phyloP scores from a whole-genome alignment of 1,140 invertebrate species.

The Chlorops oryzae region DNA sequence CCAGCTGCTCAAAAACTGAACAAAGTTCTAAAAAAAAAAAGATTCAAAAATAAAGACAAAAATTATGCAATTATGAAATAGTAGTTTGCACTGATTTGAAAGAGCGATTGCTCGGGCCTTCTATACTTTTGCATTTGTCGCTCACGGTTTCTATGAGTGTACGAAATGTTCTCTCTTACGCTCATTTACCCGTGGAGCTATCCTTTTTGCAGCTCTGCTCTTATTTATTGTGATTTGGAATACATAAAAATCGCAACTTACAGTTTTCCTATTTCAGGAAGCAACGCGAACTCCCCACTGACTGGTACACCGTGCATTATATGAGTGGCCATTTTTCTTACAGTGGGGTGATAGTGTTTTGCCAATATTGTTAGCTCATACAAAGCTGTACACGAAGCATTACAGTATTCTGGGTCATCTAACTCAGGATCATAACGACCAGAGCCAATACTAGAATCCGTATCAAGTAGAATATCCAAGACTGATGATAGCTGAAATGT shows the following conservation, averaged over 20 bases:
- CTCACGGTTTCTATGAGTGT: too few relatives aligned
- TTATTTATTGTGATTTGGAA: neutral
- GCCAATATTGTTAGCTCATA: slow-evolving; percentile 66
- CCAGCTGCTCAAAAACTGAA: too few relatives aligned
- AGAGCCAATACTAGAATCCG: slow-evolving; percentile 63
- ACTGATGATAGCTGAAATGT: slow-evolving; percentile 60
- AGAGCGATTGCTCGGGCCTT: too few relatives aligned
- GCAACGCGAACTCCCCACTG: slow-evolving; percentile 54
- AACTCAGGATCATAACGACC: slow-evolving; percentile 73
- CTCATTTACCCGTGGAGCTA: too few relatives aligned
- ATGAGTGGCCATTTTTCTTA: slow-evolving; percentile 56
- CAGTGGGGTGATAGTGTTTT: slow-evolving; percentile 68
- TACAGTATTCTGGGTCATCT: slow-evolving; percentile 83
- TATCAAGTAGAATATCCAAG: slow-evolving; percentile 67
- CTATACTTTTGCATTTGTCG: too few relatives aligned
- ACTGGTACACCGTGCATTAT: slow-evolving; percentile 54
- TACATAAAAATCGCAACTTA: slow-evolving; percentile 40
- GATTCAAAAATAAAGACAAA: too few relatives aligned
- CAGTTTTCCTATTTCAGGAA: slow-evolving; percentile 58
- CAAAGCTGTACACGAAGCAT: slow-evolving; percentile 67
- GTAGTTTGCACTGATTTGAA: too few relatives aligned
- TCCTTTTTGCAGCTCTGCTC: too few relatives aligned
- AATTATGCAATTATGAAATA: too few relatives aligned
- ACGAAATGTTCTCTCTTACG: too few relatives aligned
- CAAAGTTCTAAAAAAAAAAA: too few relatives aligned